Base-by-base conservation (phyloP, 2,888 invertebrate species). In the Tiliacea citrago region DNA sequence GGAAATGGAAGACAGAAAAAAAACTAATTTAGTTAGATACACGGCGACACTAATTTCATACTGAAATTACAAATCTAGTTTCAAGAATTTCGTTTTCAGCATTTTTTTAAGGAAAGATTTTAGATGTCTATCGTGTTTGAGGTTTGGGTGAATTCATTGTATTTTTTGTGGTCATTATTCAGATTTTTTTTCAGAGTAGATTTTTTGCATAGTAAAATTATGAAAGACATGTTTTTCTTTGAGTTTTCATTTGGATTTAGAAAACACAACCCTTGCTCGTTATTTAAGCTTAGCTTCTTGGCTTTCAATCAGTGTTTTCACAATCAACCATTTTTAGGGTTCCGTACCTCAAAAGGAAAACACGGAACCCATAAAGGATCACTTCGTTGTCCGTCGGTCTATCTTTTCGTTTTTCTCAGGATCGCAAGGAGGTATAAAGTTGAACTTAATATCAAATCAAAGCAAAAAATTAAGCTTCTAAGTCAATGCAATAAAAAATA, bases 1-100 rank as follows among this genome's bases (percentile, higher is more conserved):
- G 58, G 49, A 84, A 67, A 68, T 62, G 57, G 66, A 61, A 55
- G 60, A 45, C 47, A 61, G 47, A 13, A 57, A 67, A n/a, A 66
- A 67, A 77, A 72, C 68, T 80, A 69, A 83, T 83, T 83, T 63
- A 68, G 45, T 74, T 58, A 72, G 51, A 69, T 58, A 69, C 55
- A 57, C 42, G 63, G 9, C 21, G 21, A 67, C 53, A 65, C 24
- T 65, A 61, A 81, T 70, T 78, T 53, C 7, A 53, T 51, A 60
- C 57, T 62, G 42, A 51, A 81, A 75, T 66, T 66, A 29, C 61
- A 66, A 69, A 69, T 66, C n/a, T 66, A 68, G 60, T 63, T 61
- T 58, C 24, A 57, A 53, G 10, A 58, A 24, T 58, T 68, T 53
- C 24, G 8, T 53, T 24, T 49, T n/a, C 7, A 63, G 24, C 2